These are phyloP conservation scores for Galerucella calmariensis DNA, from an alignment of 2,888 invertebrate genomes.

Conservation along the genomic window DNA sequence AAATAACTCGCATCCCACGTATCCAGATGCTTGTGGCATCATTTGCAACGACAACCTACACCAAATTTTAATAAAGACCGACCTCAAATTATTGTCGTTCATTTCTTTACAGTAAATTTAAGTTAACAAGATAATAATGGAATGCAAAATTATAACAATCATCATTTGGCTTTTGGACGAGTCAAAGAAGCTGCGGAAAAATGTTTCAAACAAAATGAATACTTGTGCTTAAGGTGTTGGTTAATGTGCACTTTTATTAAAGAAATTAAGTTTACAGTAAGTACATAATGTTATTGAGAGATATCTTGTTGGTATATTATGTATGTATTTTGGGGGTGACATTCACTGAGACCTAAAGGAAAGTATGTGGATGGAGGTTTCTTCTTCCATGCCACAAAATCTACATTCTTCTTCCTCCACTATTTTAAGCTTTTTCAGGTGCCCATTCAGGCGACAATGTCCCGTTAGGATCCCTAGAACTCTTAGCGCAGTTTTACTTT, in stretches of 20 bases:
- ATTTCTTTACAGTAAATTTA: constrained; percentile 33
- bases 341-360: too few relatives aligned
- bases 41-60: constrained; percentile 18
- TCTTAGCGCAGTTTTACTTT: too few relatives aligned
- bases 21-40: background rate
- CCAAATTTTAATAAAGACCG: constrained; percentile 24
- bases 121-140: constrained; percentile 46
- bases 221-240: background rate
- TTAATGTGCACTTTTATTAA: background rate
- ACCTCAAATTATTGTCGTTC: constrained; percentile 21
- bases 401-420: too few relatives aligned
- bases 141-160: constrained; percentile 43
- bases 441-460: too few relatives aligned
- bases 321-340: too few relatives aligned
- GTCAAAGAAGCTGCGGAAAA: constrained; percentile 21
- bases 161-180: background rate
- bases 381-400: too few relatives aligned
- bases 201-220: background rate
- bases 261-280: background rate
- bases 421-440: too few relatives aligned
- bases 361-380: too few relatives aligned
- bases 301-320: too few relatives aligned
- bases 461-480: too few relatives aligned
- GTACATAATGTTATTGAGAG: background rate
- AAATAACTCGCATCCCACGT: too few relatives aligned